Evolutionary conservation across 2,113 vertebrate genomes (phyloP).

Genomic region (Sterrhoptilus dennistouni): DNA sequence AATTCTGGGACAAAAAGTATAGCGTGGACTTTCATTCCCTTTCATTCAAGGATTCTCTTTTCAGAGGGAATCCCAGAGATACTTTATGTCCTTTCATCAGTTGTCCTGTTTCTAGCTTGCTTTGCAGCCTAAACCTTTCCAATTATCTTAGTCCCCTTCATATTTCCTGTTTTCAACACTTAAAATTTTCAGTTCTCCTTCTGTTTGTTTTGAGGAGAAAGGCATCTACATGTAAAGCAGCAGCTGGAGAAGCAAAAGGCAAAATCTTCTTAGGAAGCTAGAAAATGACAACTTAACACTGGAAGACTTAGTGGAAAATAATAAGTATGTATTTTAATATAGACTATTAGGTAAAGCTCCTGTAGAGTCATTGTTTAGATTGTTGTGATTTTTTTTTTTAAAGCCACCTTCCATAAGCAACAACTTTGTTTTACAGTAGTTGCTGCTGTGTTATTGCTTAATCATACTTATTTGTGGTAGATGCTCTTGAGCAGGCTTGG

Average conservation of each 20-base stretch:
- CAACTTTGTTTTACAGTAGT: not conserved
- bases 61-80: not conserved
- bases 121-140: not conserved
- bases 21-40: not conserved
- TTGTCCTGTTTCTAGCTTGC: not conserved
- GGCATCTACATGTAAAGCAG: not conserved
- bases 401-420: not conserved
- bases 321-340: not conserved
- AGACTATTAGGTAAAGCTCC: not conserved
- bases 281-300: not conserved
- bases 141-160: not conserved
- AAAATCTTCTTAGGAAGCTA: not conserved
- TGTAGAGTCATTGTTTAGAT: not conserved
- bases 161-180: not conserved
- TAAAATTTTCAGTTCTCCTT: not conserved
- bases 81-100: not conserved
- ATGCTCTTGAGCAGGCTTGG: not conserved
- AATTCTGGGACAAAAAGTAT: not conserved
- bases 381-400: not conserved
- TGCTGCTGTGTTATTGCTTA: slow-evolving; percentile 5
- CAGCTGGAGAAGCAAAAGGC: not conserved
- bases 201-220: not conserved
- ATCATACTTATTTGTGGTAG: not conserved
- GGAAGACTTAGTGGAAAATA: not conserved
- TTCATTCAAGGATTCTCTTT: not conserved